These are phyloP conservation scores for Muricea muricata DNA, from an alignment of 92 coral and sea anemone genomes.

Conservation along the genomic window DNA sequence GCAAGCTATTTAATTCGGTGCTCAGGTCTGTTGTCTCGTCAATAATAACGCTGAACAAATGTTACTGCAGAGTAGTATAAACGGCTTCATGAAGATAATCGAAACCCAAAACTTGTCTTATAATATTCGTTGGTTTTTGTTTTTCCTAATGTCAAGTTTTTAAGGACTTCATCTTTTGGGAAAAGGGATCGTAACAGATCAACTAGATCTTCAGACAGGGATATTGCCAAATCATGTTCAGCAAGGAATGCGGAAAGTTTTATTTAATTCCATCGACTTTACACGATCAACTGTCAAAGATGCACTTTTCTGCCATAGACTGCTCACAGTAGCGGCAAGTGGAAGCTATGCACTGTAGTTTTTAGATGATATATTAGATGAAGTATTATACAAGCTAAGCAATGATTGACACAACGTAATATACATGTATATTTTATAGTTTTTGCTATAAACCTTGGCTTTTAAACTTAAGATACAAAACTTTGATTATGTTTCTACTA, in stretches of 20 bases:
- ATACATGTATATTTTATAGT: too few species aligned
- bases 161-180: background rate
- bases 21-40: slow-evolving; percentile 28
- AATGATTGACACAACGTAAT: too few species aligned
- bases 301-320: slow-evolving; percentile 12
- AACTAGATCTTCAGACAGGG: slow-evolving; percentile 17
- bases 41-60: slow-evolving; percentile 15
- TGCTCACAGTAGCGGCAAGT: background rate
- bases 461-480: too few species aligned
- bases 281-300: slow-evolving; percentile 10
- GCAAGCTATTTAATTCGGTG: slow-evolving; percentile 6
- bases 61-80: background rate
- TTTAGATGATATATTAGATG: too few species aligned
- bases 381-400: too few species aligned
- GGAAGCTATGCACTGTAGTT: too few species aligned
- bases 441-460: too few species aligned
- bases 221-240: slow-evolving; percentile 20
- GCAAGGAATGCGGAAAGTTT: background rate
- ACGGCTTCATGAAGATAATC: slow-evolving; percentile 31
- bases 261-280: background rate
- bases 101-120: slow-evolving; percentile 20
- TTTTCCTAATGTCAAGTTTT: slow-evolving; percentile 10
- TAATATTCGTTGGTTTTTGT: background rate
- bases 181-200: too few species aligned
- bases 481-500: too few species aligned